Evolutionary conservation across 2,888 invertebrate genomes (phyloP), one percentile per base, ranked within the genome.

Genomic region (Oxycera nigricornis): DNA sequence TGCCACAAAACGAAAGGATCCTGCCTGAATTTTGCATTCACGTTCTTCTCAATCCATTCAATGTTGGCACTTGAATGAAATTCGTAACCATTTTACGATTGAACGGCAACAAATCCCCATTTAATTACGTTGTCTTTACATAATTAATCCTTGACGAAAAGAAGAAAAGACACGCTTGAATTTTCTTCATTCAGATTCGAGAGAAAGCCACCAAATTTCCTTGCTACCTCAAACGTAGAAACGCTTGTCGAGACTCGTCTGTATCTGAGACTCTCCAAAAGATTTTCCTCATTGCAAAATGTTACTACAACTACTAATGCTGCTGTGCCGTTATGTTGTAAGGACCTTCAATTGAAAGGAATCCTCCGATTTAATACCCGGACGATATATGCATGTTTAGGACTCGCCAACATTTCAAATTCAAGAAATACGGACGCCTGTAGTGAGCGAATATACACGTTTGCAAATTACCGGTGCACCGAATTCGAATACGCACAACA

Each of bases 101-200:
- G 52, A 70, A 70, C 70, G 55, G 55, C 17, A 52, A 52, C 52
- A 70, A 55, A 70, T 70, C 70, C n/a, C 70, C 55, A 70, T 70
- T 70, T 70, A 70, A 70, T 72, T 59, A 72, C 31, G 59, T 72
- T 72, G 52, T 72, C 72, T 59, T 72, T 72, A 46, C 72, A 72
- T 72, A 72, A 72, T 72, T 72, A 72, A 72, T 72, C 59, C 70
- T 35, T 39, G 41, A 70, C 41, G 39, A 72, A 57, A 55, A 72
- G 39, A 72, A 57, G 55, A 59, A 57, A 28, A 72, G 72, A 31
- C 17, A 17, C 17, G 39, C 50, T 67, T 20, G 17, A 62, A 20
- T 62, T 62, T 62, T 22, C 52, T n/a, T n/a, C 52, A 3, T 17
- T 46, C 3, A 46, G 46, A 14, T 7, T 46, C 17, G 6, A 46